These are phyloP conservation scores for Spermophilus dauricus DNA, from an alignment of 2,113 vertebrate genomes.

Conservation along the genomic window DNA sequence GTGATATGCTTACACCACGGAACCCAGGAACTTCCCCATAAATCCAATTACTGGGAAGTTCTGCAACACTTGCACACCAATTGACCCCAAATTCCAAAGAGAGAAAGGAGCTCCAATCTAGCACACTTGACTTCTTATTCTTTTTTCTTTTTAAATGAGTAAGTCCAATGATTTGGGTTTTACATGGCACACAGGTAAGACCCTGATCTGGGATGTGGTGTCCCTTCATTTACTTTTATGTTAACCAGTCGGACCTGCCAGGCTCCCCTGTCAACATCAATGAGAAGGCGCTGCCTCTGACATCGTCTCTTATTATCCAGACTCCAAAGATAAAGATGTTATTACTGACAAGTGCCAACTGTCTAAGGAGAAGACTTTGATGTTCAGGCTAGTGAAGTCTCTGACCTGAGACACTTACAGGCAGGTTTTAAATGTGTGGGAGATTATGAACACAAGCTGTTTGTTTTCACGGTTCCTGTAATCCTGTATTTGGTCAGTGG, in stretches of 20 bases:
- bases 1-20: rapidly evolving
- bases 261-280: neutral
- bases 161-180: neutral
- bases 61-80: neutral
- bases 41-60: neutral
- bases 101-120: neutral
- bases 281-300: neutral
- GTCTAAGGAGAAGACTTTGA: slow-evolving; percentile 3
- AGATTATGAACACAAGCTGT: neutral
- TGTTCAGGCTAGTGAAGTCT: neutral
- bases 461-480: neutral
- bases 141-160: neutral
- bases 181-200: neutral
- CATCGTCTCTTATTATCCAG: slow-evolving; percentile 25
- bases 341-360: neutral
- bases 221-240: neutral
- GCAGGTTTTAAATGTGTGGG: neutral
- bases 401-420: neutral
- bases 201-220: neutral
- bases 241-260: neutral
- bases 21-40: neutral
- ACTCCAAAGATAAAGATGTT: neutral
- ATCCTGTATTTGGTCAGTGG: neutral
- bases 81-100: neutral
- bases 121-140: neutral